phyloP scores from a whole-genome alignment of 2,113 vertebrate genomes.

The Agapornis roseicollis region DNA sequence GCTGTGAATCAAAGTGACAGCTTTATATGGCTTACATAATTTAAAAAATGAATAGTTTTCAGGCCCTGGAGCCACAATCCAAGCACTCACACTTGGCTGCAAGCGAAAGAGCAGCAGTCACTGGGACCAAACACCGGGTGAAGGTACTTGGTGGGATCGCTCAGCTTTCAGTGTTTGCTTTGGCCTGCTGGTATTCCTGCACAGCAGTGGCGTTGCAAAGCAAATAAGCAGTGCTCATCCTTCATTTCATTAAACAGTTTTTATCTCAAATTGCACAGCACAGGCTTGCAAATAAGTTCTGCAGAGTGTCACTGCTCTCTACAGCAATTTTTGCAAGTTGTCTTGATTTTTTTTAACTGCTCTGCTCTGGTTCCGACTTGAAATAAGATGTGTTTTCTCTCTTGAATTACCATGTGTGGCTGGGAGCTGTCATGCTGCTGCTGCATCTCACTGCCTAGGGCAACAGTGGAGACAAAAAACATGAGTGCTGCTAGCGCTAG shows the following conservation, averaged over 20 bases:
- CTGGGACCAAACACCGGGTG: not conserved
- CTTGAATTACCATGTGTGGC: conserved; percentile 19
- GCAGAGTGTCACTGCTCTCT: conserved; percentile 20
- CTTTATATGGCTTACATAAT: not conserved
- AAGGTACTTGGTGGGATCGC: not conserved
- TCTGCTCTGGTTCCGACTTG: not conserved
- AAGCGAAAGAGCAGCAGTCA: not conserved
- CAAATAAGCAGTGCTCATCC: not conserved
- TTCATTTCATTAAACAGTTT: not conserved
- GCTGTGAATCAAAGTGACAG: conserved; percentile 1
- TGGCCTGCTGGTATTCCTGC: not conserved
- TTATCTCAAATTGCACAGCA: conserved; percentile 18
- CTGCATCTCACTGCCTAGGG: conserved; percentile 49
- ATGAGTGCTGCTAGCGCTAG: not conserved
- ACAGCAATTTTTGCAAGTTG: conserved; percentile 44
- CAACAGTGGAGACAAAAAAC: conserved; percentile 44
- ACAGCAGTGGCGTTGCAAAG: not conserved
- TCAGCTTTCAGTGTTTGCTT: not conserved
- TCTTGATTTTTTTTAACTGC: not conserved
- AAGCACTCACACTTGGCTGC: not conserved
- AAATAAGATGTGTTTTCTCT: conserved; percentile 22
- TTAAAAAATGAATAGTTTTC: not conserved
- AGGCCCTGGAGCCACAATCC: not conserved
- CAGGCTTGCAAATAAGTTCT: conserved; percentile 56
- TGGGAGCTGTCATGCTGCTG: conserved; percentile 54